Conservation (phyloP, 2,113 vertebrate genomes). For the Clarias gariepinus region DNA sequence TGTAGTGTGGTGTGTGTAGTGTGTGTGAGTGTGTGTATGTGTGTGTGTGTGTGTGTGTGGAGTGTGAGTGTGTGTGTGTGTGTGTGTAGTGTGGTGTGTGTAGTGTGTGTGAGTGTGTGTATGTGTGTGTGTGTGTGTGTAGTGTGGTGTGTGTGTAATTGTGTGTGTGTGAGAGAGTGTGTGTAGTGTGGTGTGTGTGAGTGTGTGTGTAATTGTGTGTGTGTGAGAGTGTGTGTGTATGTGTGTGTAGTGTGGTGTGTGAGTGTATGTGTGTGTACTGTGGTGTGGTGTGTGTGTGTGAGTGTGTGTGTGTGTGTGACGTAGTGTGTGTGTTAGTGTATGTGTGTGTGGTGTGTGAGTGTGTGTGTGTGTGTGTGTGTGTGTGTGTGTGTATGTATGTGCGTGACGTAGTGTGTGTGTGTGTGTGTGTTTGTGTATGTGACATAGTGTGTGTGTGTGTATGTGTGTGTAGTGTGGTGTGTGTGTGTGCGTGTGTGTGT, state of each 20-base stretch:
- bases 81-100: too few relatives aligned
- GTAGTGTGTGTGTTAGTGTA: too few relatives aligned
- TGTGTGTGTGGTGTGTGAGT: too few relatives aligned
- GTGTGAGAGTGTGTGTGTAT: background rate
- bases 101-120: background rate
- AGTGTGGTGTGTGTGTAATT: background rate
- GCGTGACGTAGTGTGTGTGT: too few relatives aligned
- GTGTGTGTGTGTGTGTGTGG: background rate
- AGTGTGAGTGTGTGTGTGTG: background rate
- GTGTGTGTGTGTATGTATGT: too few relatives aligned
- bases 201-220: background rate
- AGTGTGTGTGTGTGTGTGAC: background rate
- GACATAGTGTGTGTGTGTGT: background rate
- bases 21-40: background rate
- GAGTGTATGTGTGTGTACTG: background rate
- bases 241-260: too few relatives aligned
- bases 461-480: background rate
- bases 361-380: background rate
- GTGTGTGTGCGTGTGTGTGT: background rate
- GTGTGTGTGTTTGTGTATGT: background rate
- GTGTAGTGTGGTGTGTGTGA: background rate
- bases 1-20: background rate
- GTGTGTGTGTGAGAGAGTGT: too few relatives aligned
- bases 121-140: too few relatives aligned
- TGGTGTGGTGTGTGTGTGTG: too few relatives aligned